These are phyloP conservation scores for Penelope pileata DNA, from an alignment of 2,113 vertebrate species.

Conservation along the genomic window DNA sequence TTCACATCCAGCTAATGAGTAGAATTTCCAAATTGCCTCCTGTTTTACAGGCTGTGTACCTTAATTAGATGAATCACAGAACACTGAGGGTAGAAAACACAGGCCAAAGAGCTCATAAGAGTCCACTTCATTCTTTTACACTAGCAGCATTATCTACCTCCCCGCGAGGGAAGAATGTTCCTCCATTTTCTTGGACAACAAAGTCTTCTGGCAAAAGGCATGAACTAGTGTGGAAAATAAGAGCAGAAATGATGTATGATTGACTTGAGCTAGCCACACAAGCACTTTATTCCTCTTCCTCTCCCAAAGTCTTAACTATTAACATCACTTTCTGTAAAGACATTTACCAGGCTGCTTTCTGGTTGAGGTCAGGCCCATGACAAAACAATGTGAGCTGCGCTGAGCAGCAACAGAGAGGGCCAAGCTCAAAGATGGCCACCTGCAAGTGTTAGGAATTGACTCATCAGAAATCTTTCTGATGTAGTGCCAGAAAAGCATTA, in stretches of 20 bases:
- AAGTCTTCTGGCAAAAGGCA: not conserved
- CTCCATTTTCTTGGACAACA: not conserved
- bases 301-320: not conserved
- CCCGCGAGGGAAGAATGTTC: not conserved
- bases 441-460: not conserved
- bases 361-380: not conserved
- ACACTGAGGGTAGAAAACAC: constrained; percentile 7
- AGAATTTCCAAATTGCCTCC: constrained; percentile 48
- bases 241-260: not conserved
- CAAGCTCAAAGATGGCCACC: not conserved
- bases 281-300: not conserved
- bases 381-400: not conserved
- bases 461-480: not conserved
- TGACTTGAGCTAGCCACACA: not conserved
- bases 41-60: constrained; percentile 43
- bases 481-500: not conserved
- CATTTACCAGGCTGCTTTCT: rapidly evolving
- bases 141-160: constrained; percentile 21
- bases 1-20: constrained; percentile 42
- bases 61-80: constrained; percentile 67
- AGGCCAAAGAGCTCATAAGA: constrained; percentile 18
- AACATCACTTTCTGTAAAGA: not conserved
- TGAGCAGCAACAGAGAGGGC: not conserved
- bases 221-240: not conserved
- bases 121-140: constrained; percentile 47